Percentiles rank a stretch among this genome's conserved stretches.
Conservation (phyloP, 2,888 invertebrate species). For the Rhagonycha lutea region DNA sequence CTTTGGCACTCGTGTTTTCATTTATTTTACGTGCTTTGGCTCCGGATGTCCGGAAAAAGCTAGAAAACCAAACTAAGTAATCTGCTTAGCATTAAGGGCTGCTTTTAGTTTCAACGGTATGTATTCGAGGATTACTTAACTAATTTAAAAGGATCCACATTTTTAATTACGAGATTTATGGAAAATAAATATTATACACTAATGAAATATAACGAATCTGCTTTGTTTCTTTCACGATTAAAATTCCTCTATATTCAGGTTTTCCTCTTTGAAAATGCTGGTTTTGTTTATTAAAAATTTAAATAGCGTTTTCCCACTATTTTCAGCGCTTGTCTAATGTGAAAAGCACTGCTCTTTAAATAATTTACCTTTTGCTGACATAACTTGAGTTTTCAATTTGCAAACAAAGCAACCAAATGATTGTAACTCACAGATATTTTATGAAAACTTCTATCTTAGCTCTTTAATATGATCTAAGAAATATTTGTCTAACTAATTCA, state of each 20-base stretch:
- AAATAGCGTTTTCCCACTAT: background rate
- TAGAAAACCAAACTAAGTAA: constrained; percentile 16
- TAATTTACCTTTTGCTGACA: too few species aligned
- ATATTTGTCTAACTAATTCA: background rate
- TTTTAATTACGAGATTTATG: background rate
- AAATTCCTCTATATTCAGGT: background rate
- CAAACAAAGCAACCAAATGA: background rate
- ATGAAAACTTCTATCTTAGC: background rate
- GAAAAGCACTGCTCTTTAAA: background rate
- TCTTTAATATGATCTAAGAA: background rate
- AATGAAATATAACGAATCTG: background rate
- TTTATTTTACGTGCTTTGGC: constrained; percentile 18
- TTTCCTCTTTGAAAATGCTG: background rate
- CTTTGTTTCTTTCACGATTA: background rate
- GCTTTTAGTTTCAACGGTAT: background rate
- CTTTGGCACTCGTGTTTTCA: constrained; percentile 18
- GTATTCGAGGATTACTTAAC: background rate
- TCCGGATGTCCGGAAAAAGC: constrained; percentile 10
- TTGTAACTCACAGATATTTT: background rate
- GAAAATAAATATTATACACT: background rate
- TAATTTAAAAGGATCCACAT: background rate
- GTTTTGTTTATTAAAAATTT: background rate
- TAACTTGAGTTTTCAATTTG: too few species aligned
- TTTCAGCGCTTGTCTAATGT: background rate
- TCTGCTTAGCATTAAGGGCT: constrained; percentile 2